Evolutionary conservation across 1,140 invertebrate species (phyloP).

Genomic region (Anadara kagoshimensis): DNA sequence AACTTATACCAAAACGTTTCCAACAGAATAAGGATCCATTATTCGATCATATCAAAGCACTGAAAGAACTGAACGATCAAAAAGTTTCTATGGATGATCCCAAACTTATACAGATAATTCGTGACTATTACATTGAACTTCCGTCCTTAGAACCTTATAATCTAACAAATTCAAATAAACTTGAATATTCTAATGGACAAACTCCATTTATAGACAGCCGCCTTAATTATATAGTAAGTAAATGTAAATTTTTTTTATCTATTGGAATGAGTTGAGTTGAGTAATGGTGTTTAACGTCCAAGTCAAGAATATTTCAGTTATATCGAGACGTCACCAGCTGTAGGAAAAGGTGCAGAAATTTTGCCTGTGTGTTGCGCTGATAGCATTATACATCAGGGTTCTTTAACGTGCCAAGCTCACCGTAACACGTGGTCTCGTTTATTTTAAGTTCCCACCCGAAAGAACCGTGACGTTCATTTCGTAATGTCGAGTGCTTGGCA

Average conservation of each 20-base stretch:
- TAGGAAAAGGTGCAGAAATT: too few relatives aligned
- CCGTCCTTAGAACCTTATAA: conserved; percentile 37
- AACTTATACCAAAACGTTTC: background rate
- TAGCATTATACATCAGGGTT: too few relatives aligned
- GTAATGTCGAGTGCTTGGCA: too few relatives aligned
- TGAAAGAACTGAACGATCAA: conserved; percentile 32
- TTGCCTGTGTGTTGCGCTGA: too few relatives aligned
- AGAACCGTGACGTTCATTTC: too few relatives aligned
- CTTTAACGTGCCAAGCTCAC: too few relatives aligned
- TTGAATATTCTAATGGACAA: conserved; percentile 48
- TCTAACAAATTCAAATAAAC: conserved; percentile 20
- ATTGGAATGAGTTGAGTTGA: too few relatives aligned
- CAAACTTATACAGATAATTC: conserved; percentile 31
- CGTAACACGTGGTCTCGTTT: too few relatives aligned
- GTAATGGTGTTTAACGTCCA: too few relatives aligned
- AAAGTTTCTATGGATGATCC: conserved; percentile 31
- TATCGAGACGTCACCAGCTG: too few relatives aligned
- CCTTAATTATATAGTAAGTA: conserved; percentile 44
- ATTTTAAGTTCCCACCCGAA: too few relatives aligned
- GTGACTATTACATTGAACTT: conserved; percentile 42
- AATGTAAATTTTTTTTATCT: background rate
- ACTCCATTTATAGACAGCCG: conserved; percentile 47
- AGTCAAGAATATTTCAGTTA: too few relatives aligned
- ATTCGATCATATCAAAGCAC: conserved; percentile 33
- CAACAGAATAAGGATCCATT: background rate